Evolutionary conservation across 2,797 vertebrate genomes (phyloP), one percentile per base, ranked within the genome.

Genomic region (Macropodus opercularis): DNA sequence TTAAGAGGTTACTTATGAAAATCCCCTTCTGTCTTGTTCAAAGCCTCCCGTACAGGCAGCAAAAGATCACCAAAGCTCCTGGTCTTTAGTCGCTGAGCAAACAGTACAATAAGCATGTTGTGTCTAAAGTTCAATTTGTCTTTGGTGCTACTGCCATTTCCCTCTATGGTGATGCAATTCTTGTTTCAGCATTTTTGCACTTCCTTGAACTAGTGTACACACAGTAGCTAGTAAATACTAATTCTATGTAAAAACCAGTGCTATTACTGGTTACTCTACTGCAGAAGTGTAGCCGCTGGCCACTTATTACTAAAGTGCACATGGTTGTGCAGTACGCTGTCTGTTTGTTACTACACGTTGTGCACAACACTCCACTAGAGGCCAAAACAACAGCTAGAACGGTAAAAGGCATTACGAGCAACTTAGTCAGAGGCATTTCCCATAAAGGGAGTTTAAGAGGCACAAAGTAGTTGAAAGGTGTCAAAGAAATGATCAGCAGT

Each of bases 51-150:
- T 46, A 27, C 1, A 4, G 38, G 8, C 41, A 49, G 5, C 19
- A 41, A 22, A 54, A 13, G 22, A 22, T 19, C 10, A 6, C 10
- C 15, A 19, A 39, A 11, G 34, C 6, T 31, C 13, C 42, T 10
- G 14, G 24, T 57, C 23, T 52, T 41, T 36, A 65, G 26, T 29
- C 48, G 56, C n/a, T 50, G 43, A 53, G 15, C 46, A 69, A 77
- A 72, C 61, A 64, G 42, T 39, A 22, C 8, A 42, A 44, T 27
- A 18, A 46, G 9, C 32, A 35, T 50, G 17, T 36, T 19, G 17
- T 54, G 68, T 71, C 23, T 73, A 40, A 75, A 69, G 69, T 70
- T 53, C 58, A 74, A 27, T 22, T 5, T 39, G 49, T 31, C 38
- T 15, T 60, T 39, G 12, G 22, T 18, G 1, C 21, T n/a, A 17